Base-by-base conservation (phyloP, 1,140 invertebrate genomes). In the Listronotus bonariensis region DNA sequence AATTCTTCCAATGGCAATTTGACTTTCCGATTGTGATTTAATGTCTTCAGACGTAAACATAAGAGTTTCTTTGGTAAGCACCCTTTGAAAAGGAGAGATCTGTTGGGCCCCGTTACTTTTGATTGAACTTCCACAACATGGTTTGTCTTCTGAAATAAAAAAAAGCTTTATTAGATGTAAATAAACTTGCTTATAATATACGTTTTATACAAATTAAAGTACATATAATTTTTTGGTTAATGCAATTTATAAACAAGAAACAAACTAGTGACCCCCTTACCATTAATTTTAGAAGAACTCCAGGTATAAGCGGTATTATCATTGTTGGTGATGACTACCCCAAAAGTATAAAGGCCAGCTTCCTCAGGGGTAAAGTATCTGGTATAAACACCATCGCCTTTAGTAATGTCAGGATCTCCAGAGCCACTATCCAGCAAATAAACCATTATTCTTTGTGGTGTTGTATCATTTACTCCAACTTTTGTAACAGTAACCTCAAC, bases 351-450 rank as follows among this genome's bases (percentile, higher is more conserved):
- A 3, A 75, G 73, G 3, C 85, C 85, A 17, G 75, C 68, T 53
- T 78, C 73, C 26, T 74, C 76, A n/a, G 82, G 75, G 18, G 82
- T 84, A 65, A 87, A 86, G 68, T 86, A 88, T 51, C 84, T 77
- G 0, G 85, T 84, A 73, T 89, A 89, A 12, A 89, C 79, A 12
- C 88, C 87, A 75, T 89, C 88, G 8, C 83, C 82, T 77, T 82
- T 82, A 14, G 82, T 84, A 10, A 88, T 79, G 76, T 89, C 88
- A 3, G 86, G 85, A 77, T 87, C 87, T 70, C 85, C 85, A 73
- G 80, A 82, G 15, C 86, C 87, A 61, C 83, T 83, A 75, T 88
- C 87, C 32, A 85, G 74, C 3, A 88, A 76, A 60, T 82, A 80
- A 17, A 83, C 78, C 26, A 74, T 79, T 17, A 80, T 77, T 18